A percentile compares a stretch with the other conserved stretches of the same genome.
phyloP scores from a whole-genome alignment of 2,888 invertebrate species.

The Melangyna quadrimaculata region DNA sequence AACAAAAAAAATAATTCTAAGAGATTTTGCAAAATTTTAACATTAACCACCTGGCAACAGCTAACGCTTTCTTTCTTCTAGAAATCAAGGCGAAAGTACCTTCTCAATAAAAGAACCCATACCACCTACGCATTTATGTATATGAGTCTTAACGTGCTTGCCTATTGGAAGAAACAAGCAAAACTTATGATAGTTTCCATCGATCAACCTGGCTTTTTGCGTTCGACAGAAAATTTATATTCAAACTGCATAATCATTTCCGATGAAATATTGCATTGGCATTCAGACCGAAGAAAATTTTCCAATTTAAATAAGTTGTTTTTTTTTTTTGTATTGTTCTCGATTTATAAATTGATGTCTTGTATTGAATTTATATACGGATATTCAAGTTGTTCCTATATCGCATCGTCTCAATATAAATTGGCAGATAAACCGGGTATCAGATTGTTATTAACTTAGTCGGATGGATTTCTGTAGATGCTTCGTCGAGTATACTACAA shows the following conservation, averaged over 20 bases:
- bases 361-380: neutral
- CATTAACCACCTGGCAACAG: neutral
- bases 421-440: neutral
- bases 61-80: neutral
- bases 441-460: neutral
- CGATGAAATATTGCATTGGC: constrained; percentile 20
- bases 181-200: neutral
- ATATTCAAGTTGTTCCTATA: neutral
- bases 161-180: constrained; percentile 4
- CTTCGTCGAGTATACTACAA: neutral
- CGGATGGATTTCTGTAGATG: neutral
- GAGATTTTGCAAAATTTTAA: neutral
- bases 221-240: constrained; percentile 28
- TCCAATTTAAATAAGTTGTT: constrained; percentile 49
- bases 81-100: constrained; percentile 17
- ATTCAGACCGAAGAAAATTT: constrained; percentile 18
- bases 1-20: too few species aligned
- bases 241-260: constrained; percentile 46
- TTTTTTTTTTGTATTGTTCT: constrained; percentile 21
- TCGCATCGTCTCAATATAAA: neutral
- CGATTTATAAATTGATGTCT: neutral
- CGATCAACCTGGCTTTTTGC: neutral
- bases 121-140: neutral
- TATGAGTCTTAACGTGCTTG: neutral
- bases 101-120: neutral